Evolutionary conservation across 2,113 vertebrate genomes (phyloP).

Genomic region (Zosterops borbonicus): DNA sequence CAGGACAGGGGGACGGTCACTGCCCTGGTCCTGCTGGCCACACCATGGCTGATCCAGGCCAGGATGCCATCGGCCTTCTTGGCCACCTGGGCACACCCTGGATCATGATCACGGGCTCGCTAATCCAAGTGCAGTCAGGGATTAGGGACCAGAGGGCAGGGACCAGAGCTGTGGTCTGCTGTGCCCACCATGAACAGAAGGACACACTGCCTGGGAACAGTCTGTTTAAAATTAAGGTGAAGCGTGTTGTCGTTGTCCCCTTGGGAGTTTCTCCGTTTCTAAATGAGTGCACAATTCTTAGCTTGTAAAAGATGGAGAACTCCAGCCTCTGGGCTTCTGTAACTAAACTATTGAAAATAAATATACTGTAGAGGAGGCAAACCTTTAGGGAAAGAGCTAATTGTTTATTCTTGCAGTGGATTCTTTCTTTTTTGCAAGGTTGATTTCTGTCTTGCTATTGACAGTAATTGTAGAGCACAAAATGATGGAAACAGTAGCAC

Average conservation of each 20-base stretch:
- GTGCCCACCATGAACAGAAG: background rate
- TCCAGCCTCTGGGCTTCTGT: background rate
- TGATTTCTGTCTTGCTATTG: background rate
- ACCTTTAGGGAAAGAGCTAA: conserved; percentile 2
- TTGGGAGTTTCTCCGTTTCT: background rate
- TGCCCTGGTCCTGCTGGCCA: background rate
- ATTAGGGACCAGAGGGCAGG: background rate
- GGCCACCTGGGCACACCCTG: background rate
- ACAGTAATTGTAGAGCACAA: background rate
- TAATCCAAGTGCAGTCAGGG: accelerated
- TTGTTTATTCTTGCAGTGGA: background rate
- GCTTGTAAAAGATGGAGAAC: background rate
- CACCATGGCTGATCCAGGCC: background rate
- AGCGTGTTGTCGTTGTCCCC: background rate
- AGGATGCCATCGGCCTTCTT: background rate
- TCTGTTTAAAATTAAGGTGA: background rate
- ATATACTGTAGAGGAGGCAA: background rate
- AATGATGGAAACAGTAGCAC: background rate
- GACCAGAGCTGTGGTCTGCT: background rate
- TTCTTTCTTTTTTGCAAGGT: background rate
- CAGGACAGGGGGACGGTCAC: background rate
- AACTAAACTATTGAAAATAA: conserved; percentile 42
- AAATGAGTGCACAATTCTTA: conserved; percentile 1
- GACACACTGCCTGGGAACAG: background rate
- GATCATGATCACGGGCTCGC: accelerated